These are phyloP conservation scores for Drosophila mojavensis DNA, from an alignment of 1,140 invertebrate genomes.

Conservation along the genomic window DNA sequence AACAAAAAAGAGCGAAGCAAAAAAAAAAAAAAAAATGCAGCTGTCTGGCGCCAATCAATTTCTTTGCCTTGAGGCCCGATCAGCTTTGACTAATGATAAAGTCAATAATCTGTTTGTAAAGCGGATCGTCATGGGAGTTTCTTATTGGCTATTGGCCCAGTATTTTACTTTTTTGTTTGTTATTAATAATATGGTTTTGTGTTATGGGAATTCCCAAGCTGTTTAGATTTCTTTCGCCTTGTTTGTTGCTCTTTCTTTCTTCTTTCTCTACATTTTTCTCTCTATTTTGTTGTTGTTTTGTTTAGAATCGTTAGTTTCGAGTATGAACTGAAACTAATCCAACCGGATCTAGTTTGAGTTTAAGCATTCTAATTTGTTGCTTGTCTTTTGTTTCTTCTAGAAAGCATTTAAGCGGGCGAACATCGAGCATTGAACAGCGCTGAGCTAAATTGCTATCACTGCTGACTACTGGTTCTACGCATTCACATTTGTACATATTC, in stretches of 20 bases:
- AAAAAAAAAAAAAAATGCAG: constrained; percentile 10
- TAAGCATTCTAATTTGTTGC: constrained; percentile 20
- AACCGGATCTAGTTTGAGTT: constrained; percentile 76
- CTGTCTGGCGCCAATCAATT: constrained; percentile 68
- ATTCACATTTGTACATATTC: background rate
- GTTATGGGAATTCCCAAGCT: constrained; percentile 64
- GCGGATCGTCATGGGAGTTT: constrained; percentile 60
- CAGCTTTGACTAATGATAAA: constrained; percentile 73
- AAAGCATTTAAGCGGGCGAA: constrained; percentile 16
- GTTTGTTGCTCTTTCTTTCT: constrained; percentile 57
- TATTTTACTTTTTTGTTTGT: constrained; percentile 34
- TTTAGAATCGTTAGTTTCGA: constrained; percentile 44
- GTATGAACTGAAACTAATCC: constrained; percentile 49
- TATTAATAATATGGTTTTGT: background rate
- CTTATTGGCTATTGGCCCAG: constrained; percentile 69
- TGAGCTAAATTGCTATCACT: background rate
- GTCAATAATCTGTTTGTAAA: constrained; percentile 60
- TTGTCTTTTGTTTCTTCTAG: background rate
- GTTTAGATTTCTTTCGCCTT: constrained; percentile 63
- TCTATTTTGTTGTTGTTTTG: constrained; percentile 14
- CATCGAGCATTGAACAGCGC: background rate
- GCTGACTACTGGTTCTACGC: constrained; percentile 74
- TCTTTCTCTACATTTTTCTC: constrained; percentile 40
- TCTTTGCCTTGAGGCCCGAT: constrained; percentile 52
- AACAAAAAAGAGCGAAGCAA: constrained; percentile 3